Conservation (phyloP, 2,888 invertebrate species). For the Geotrupes spiniger region DNA sequence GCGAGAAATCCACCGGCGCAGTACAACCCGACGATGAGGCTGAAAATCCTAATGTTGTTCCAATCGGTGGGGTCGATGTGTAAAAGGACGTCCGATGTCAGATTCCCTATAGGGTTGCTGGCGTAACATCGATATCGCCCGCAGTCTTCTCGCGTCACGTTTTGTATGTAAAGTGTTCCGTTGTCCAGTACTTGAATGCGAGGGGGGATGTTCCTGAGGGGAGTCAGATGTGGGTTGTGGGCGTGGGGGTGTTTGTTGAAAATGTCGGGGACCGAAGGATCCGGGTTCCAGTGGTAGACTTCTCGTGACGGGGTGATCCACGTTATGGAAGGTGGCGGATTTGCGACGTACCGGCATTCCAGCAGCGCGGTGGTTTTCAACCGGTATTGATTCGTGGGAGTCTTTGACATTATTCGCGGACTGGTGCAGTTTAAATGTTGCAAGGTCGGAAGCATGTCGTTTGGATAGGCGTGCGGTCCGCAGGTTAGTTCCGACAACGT, state of each 20-base stretch:
- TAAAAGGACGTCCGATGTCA: constrained; percentile 70
- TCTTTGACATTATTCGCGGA: constrained; percentile 60
- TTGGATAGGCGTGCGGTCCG: constrained; percentile 60
- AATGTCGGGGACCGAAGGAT: constrained; percentile 62
- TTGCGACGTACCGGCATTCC: constrained; percentile 74
- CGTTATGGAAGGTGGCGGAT: constrained; percentile 75
- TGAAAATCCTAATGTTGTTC: constrained; percentile 78
- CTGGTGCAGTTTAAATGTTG: constrained; percentile 70
- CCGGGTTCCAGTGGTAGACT: constrained; percentile 76
- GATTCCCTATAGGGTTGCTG: constrained; percentile 78
- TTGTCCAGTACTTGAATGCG: constrained; percentile 69
- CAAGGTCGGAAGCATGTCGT: constrained; percentile 69
- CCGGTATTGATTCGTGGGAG: constrained; percentile 62
- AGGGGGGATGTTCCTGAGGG: constrained; percentile 47
- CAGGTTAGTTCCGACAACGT: constrained; percentile 62
- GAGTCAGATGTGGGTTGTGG: constrained; percentile 56
- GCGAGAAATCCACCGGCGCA: constrained; percentile 78
- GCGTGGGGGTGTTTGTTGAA: constrained; percentile 65
- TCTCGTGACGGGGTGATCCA: constrained; percentile 79
- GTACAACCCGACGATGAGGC: constrained; percentile 76
- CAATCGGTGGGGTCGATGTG: constrained; percentile 85
- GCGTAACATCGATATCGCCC: constrained; percentile 85
- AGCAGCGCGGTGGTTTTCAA: constrained; percentile 67
- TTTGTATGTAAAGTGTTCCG: constrained; percentile 72
- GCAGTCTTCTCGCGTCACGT: constrained; percentile 73